Base-by-base conservation (phyloP, 1,140 invertebrate species). In the Carposina sasakii region DNA sequence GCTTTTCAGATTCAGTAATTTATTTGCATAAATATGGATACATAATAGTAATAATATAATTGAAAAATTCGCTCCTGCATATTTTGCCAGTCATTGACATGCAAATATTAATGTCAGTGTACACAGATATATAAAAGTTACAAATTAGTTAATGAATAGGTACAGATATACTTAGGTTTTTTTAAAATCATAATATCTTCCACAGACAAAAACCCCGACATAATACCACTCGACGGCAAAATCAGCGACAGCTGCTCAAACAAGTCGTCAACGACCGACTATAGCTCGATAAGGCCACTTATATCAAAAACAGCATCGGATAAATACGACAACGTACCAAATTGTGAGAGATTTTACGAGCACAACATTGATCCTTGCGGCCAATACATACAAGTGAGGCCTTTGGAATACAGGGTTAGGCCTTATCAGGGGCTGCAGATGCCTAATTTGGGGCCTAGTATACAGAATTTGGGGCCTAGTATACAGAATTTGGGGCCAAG, bases 141-240 rank as follows among this genome's bases (percentile, higher is more conserved):
- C n/a, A n/a, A n/a, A n/a, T n/a, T n/a, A n/a, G n/a, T n/a, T n/a
- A n/a, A n/a, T n/a, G n/a, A n/a, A n/a, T n/a, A n/a, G n/a, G n/a
- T n/a, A n/a, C n/a, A n/a, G n/a, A n/a, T n/a, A n/a, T n/a, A n/a
- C n/a, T n/a, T n/a, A n/a, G n/a, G n/a, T n/a, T n/a, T n/a, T n/a
- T n/a, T n/a, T n/a, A n/a, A n/a, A n/a, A n/a, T n/a, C n/a, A n/a
- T n/a, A n/a, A n/a, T n/a, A n/a, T 39, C 2, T 69, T 58, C 1
- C 66, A n/a, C n/a, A 73, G 79, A 83, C 24, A 83, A 81, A 67
- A 83, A 83, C 37, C 79, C 79, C 0, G 79, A 83, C 33, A 83
- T 83, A 52, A 83, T 83, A 50, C 79, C 79, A 0, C 57, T 83
- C 24, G 77, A 83, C 31, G 70, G 69, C 0, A 81, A 83, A 72